Evolutionary conservation across 2,113 vertebrate species (phyloP).

Genomic region (Chaenocephalus aceratus): DNA sequence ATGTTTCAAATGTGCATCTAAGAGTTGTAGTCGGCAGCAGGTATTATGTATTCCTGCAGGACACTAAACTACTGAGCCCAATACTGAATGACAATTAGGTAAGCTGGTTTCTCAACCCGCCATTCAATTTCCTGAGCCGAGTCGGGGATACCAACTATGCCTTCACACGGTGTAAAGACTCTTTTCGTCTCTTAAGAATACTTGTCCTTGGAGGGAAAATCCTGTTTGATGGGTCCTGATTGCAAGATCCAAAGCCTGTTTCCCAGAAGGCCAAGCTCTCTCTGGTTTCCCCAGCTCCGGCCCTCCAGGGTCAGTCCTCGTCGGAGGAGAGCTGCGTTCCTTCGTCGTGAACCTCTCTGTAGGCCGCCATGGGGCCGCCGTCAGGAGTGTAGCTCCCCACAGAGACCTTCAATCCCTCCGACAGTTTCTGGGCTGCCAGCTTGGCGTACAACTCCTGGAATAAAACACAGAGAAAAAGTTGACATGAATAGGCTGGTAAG

Average conservation of each 20-base stretch:
- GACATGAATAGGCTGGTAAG: conserved; percentile 69
- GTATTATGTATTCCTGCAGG: conserved; percentile 41
- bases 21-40: conserved; percentile 21
- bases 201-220: conserved; percentile 65
- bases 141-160: conserved; percentile 53
- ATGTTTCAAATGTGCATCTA: conserved; percentile 33
- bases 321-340: conserved; percentile 86
- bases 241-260: conserved; percentile 69
- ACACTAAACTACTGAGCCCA: conserved; percentile 36
- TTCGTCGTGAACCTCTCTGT: conserved; percentile 90
- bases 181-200: conserved; percentile 60
- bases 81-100: conserved; percentile 54
- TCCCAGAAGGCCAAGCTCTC: conserved; percentile 60
- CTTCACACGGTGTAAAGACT: conserved; percentile 58
- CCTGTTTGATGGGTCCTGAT: conserved; percentile 64
- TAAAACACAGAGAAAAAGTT: conserved; percentile 65
- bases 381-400: conserved; percentile 90
- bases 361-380: conserved; percentile 80
- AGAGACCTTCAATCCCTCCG: conserved; percentile 87
- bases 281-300: conserved; percentile 63
- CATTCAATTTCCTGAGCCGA: conserved; percentile 53
- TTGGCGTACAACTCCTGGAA: conserved; percentile 92
- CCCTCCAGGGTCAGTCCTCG: conserved; percentile 82
- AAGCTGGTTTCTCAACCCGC: conserved; percentile 54
- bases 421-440: conserved; percentile 92